Percentiles rank a stretch among this genome's conserved stretches.
Evolutionary conservation across 2,888 invertebrate genomes (phyloP).

Genomic region (Eilema caniola): DNA sequence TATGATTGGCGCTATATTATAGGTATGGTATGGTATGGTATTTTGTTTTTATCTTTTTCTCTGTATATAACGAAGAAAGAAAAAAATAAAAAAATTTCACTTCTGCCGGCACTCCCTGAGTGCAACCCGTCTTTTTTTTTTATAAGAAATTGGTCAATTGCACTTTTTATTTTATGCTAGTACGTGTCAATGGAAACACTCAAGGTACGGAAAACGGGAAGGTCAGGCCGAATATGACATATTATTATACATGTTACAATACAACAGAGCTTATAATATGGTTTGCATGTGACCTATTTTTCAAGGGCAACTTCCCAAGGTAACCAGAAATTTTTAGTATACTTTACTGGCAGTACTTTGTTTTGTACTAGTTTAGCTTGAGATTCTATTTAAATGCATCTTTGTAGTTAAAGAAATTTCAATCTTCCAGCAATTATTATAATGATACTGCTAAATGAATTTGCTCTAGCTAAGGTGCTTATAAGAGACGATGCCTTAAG

Average conservation of each 20-base stretch:
- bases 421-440: too few relatives aligned
- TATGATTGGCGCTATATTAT: too few relatives aligned
- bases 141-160: neutral
- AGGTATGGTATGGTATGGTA: too few relatives aligned
- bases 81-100: too few relatives aligned
- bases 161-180: neutral
- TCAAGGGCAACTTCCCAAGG: constrained; percentile 16
- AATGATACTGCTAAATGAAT: too few relatives aligned
- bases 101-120: too few relatives aligned
- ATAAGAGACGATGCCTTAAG: too few relatives aligned
- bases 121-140: too few relatives aligned
- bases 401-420: neutral
- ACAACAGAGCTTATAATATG: constrained; percentile 25
- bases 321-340: neutral
- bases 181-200: neutral
- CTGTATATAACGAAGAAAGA: too few relatives aligned
- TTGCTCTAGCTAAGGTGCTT: too few relatives aligned
- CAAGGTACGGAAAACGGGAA: constrained; percentile 33
- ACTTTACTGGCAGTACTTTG: neutral
- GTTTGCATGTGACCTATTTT: constrained; percentile 37
- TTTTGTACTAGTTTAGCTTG: too few relatives aligned
- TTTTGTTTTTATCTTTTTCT: too few relatives aligned
- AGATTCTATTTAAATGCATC: neutral
- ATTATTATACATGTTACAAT: neutral
- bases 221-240: constrained; percentile 27